Evolutionary conservation across 1,140 invertebrate genomes (phyloP), one percentile per base, ranked within the genome.

Genomic region (Leptinotarsa defecta): DNA sequence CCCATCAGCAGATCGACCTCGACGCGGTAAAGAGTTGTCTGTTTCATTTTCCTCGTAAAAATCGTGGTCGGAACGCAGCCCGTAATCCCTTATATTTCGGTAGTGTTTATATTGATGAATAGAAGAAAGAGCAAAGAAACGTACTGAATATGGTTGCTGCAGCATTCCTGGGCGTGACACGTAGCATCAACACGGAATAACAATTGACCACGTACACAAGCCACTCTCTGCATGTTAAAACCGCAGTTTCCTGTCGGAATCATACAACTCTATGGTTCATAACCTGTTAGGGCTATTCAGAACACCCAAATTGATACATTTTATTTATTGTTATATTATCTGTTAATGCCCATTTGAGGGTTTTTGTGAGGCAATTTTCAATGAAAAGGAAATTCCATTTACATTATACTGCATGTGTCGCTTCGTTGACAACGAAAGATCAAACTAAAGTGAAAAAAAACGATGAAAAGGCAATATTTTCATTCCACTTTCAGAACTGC

Each of bases 221-320:
- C 52, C 52, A 27, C 57, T 49, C 64, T 75, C 64, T 78, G 70
- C 77, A 78, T 78, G 70, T 73, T 76, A 68, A 77, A 78, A 78
- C 64, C 68, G 75, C 52, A 61, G 68, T 75, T 78, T 78, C 77
- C 77, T 78, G 77, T 75, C 74, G 70, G 71, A 73, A 73, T 76
- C 69, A 74, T 74, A 74, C 67, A 68, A 65, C 61, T 75, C 57
- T 48, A 75, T 75, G 68, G 74, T 75, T 75, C 65, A 69, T 63
- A 69, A 68, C 62, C 74, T 69, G 67, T 69, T 52, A 70, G 52
- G 43, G 43, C 52, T 61, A 75, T 75, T 70, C 67, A 63, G 68
- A 75, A 69, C 74, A 73, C 63, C 63, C 34, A 73, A 73, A 73
- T 67, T 73, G 57, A 73, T 73, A 73, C n/a, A 73, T 62, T 75